Conservation (phyloP, 2,113 vertebrate genomes). For the Xenus cinereus region DNA sequence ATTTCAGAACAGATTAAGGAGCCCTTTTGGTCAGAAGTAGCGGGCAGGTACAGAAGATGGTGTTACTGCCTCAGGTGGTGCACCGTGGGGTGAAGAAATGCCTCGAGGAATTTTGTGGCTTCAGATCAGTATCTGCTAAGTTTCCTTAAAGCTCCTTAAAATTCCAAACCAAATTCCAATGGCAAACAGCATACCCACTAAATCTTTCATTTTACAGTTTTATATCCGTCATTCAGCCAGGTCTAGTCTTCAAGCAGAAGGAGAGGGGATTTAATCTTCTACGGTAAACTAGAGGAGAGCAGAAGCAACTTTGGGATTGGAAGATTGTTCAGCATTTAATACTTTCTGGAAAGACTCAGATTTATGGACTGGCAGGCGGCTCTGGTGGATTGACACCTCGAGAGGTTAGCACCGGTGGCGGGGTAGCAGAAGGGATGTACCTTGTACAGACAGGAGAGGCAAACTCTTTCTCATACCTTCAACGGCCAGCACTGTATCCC, state of each 20-base stretch:
- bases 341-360: not conserved
- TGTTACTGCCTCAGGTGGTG: not conserved
- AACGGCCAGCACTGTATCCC: not conserved
- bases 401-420: not conserved
- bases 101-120: conserved; percentile 12
- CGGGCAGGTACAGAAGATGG: not conserved
- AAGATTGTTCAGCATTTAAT: not conserved
- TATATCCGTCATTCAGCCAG: not conserved
- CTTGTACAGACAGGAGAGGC: not conserved
- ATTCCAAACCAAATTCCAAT: conserved; percentile 32
- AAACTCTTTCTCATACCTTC: not conserved
- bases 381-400: not conserved
- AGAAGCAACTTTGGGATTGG: not conserved
- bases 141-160: conserved; percentile 30
- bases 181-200: conserved; percentile 2
- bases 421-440: not conserved
- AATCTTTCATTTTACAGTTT: not conserved
- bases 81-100: not conserved
- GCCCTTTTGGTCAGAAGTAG: not conserved
- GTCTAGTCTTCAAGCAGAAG: not conserved
- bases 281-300: not conserved
- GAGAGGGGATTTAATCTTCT: not conserved
- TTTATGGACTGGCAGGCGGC: not conserved
- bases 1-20: not conserved
- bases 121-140: conserved; percentile 21